phyloP scores from a whole-genome alignment of 2,113 vertebrate species.

The Rhinopomastus cyanomelas region DNA sequence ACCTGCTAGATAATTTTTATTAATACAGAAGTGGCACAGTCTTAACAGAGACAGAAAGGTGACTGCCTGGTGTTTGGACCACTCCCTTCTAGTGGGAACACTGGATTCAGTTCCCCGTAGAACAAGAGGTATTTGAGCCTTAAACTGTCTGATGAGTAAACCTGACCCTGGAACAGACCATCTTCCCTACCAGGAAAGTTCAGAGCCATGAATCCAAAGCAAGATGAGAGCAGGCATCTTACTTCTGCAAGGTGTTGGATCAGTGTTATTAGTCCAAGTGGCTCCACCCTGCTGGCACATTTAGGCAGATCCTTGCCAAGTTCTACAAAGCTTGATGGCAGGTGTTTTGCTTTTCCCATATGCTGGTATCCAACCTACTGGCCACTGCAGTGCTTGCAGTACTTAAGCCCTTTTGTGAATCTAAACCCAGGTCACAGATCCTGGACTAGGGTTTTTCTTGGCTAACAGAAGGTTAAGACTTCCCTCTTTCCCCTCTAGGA shows the following conservation, averaged over 20 bases:
- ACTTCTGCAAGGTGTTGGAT: not conserved
- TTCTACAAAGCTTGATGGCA: not conserved
- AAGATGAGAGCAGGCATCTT: not conserved
- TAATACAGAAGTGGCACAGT: not conserved
- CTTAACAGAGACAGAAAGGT: not conserved
- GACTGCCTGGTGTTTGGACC: not conserved
- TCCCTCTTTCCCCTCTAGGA: not conserved
- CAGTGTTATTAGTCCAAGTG: not conserved
- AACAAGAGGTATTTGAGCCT: not conserved
- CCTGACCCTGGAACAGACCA: not conserved
- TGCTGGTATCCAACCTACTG: not conserved
- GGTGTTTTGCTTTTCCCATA: not conserved
- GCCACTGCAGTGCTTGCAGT: not conserved
- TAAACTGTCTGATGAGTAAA: not conserved
- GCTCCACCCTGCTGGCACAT: not conserved
- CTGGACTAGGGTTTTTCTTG: not conserved
- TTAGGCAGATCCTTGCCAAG: not conserved
- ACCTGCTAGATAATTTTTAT: not conserved
- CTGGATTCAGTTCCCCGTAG: not conserved
- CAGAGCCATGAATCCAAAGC: not conserved
- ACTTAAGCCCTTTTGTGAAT: slow-evolving; percentile 15
- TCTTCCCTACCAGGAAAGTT: not conserved
- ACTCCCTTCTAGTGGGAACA: not conserved
- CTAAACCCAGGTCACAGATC: not conserved
- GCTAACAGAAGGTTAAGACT: not conserved